phyloP scores from a whole-genome alignment of 2,888 invertebrate species.

The Lutraria lutraria region DNA sequence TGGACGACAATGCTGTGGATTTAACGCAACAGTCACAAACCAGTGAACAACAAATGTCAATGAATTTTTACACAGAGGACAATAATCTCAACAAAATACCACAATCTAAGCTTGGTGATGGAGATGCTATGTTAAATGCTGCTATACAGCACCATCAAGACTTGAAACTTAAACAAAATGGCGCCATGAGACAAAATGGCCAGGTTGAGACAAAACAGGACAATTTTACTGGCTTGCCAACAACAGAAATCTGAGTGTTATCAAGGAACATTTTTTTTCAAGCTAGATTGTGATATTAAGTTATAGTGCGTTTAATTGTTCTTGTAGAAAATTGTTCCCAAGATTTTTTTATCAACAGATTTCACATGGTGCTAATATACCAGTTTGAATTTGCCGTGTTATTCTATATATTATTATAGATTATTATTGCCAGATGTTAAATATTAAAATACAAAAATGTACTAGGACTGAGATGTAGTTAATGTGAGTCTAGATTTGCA shows the following conservation, averaged over 20 bases:
- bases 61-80: slow-evolving; percentile 74
- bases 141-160: slow-evolving; percentile 61
- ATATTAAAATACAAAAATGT: neutral
- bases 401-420: neutral
- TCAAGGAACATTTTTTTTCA: neutral
- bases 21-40: slow-evolving; percentile 62
- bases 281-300: slow-evolving; percentile 42
- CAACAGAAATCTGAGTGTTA: slow-evolving; percentile 63
- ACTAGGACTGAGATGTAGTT: neutral
- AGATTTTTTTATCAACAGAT: slow-evolving; percentile 10
- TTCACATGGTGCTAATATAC: slow-evolving; percentile 17
- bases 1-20: slow-evolving; percentile 79
- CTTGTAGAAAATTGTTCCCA: neutral
- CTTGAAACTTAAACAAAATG: slow-evolving; percentile 40
- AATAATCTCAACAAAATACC: slow-evolving; percentile 57
- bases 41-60: slow-evolving; percentile 79
- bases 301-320: slow-evolving; percentile 8
- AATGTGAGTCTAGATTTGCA: neutral
- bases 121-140: slow-evolving; percentile 62
- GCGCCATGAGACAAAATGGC: slow-evolving; percentile 37
- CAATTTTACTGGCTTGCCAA: slow-evolving; percentile 64
- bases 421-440: neutral
- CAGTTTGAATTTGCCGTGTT: slow-evolving; percentile 3
- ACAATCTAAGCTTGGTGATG: slow-evolving; percentile 57
- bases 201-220: slow-evolving; percentile 45